A percentile compares a stretch with the other conserved stretches of the same genome.
Conservation (phyloP, 1,140 invertebrate genomes). For the Hypothenemus hampei region DNA sequence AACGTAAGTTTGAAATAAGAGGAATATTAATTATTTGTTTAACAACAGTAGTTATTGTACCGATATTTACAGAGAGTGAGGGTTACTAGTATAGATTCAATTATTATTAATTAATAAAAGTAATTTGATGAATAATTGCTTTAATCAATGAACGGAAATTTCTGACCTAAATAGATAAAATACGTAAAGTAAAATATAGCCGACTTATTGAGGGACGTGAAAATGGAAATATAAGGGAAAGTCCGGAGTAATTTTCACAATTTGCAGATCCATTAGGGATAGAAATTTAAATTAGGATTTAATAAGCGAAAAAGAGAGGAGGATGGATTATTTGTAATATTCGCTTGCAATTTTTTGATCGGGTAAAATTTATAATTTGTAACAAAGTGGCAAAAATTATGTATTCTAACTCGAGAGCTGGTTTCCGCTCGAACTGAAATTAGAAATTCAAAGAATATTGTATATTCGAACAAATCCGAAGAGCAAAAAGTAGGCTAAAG, state of each 20-base stretch:
- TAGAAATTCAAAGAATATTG: neutral
- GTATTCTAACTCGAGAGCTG: neutral
- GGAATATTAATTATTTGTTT: too few relatives aligned
- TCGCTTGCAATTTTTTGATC: too few relatives aligned
- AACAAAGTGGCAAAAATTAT: neutral
- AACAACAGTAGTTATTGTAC: too few relatives aligned
- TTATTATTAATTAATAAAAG: too few relatives aligned
- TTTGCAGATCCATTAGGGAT: neutral
- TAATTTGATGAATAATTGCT: too few relatives aligned
- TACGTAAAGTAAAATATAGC: neutral
- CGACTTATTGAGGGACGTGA: neutral
- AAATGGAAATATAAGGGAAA: neutral
- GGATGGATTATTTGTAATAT: too few relatives aligned
- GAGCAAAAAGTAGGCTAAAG: neutral
- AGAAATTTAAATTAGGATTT: neutral
- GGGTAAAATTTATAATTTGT: too few relatives aligned
- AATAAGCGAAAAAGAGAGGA: neutral
- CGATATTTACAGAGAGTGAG: too few relatives aligned
- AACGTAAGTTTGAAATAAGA: too few relatives aligned
- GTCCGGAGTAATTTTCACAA: neutral
- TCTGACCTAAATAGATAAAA: too few relatives aligned
- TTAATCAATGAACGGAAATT: too few relatives aligned
- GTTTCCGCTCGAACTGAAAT: neutral
- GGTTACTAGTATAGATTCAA: too few relatives aligned
- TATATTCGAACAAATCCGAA: neutral